Evolutionary conservation across 53 echinoderm and acorn worm species (phyloP), one percentile per base, ranked within the genome.

Genomic region (Hippasteria phrygiana): DNA sequence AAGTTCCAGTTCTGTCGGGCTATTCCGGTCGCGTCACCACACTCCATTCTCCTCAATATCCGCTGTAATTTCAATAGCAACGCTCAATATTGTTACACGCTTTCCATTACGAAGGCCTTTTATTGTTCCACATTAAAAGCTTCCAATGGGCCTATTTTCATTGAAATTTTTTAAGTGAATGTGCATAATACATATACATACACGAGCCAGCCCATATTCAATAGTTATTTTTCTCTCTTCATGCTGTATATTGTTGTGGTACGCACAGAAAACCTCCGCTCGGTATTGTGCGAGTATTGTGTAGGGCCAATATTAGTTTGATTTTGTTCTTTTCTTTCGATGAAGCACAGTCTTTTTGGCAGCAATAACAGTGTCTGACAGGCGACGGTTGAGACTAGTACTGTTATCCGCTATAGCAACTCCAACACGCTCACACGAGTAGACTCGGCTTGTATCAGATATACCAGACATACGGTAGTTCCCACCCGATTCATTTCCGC

Each of bases 1-100:
- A 27, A 39, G 39, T 20, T 64, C 71, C 42, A 39, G 39, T 20
- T 64, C 71, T 85, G 47, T 4, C 17, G 24, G 51, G 54, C 37
- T 26, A 50, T 64, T 85, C 85, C 85, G 71, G 69, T 64, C 1
- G 41, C 85, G 29, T 69, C 53, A 50, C 27, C 69, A 34, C 70
- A n/a, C 34, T 37, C 85, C 85, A 53, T 69, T 45, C 85, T 71
- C 46, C 69, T 12, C 28, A 48, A 85, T 70, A 71, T 85, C 85
- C 70, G 85, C 69, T 43, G 50, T 85, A 69, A 71, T 70, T 85
- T 71, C 70, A 85, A 51, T 65, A 85, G 71, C 85, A 71, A 70
- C 85, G 71, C 70, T 85, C 64, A 85, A 85, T 70, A 71, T 85
- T 85, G 85, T 85, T 71, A 85, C 85, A 85, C 85, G 85, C 40